Base-by-base conservation (phyloP, 2,797 vertebrate species). In the Meda fulgida region DNA sequence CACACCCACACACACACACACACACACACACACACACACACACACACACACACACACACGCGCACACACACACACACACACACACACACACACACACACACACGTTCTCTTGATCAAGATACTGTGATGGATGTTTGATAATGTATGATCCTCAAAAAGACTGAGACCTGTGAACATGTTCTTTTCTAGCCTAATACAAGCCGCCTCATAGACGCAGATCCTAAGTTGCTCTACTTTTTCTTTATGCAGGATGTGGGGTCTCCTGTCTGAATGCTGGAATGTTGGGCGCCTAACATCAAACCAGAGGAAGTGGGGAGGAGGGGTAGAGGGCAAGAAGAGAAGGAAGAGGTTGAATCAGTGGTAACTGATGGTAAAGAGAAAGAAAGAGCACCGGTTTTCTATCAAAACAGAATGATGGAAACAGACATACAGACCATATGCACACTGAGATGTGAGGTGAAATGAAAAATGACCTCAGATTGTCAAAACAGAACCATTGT, bases 181-280 rank as follows among this genome's bases (percentile, higher is more conserved):
- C 16, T 26, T 36, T 70, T 55, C 19, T 0, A 40, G 43, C 63
- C 9, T 31, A 14, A 14, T 29, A 31, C 46, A 67, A 66, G 26
- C 6, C 7, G 31, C n/a, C 19, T 43, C 10, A 13, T 21, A 23
- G 73, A 53, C 69, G 73, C 31, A 77, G 73, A 51, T 84, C 2
- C 60, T 55, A 23, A 75, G 23, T 38, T 31, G 3, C 58, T 81
- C 51, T 71, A 38, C 11, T 76, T 16, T 31, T 78, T 81, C 84
- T 80, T 75, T 71, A 89, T 83, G 89, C 93, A 94, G 93, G 94
- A 94, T 93, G 93, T 92, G 91, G 93, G 92, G 92, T 92, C 91
- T 94, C 92, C 93, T 94, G 93, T 93, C 92, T 94, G 92, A 86
- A 77, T 87, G 71, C 77, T 53, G 82, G 86, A 88, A 84, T 90